phyloP scores from a whole-genome alignment of 2,888 invertebrate species.

The Dicyrtoma fusca region DNA sequence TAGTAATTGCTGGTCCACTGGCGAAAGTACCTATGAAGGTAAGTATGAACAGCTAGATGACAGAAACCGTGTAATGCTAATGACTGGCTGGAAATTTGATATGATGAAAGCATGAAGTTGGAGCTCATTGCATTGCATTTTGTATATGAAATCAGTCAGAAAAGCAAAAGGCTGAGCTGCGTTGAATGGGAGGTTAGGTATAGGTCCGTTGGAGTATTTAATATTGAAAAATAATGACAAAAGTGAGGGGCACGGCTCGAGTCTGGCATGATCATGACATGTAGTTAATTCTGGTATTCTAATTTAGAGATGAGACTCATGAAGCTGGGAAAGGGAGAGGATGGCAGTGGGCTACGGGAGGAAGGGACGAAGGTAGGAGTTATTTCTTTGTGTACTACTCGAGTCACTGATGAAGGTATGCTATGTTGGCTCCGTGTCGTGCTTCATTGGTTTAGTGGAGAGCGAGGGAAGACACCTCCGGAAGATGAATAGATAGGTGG shows the following conservation, averaged over 20 bases:
- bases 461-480: neutral
- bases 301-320: neutral
- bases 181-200: neutral
- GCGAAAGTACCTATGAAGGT: no score
- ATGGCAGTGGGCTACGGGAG: neutral
- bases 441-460: neutral
- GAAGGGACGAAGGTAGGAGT: neutral
- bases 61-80: no score
- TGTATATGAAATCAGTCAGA: neutral
- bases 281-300: constrained; percentile 8
- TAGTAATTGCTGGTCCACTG: no score
- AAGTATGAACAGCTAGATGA: no score
- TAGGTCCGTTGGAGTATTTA: neutral
- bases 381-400: no score
- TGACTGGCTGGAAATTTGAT: no score
- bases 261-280: constrained; percentile 1
- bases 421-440: neutral
- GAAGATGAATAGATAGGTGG: constrained; percentile 29
- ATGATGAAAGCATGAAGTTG: no score
- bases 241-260: neutral
- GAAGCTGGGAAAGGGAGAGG: neutral
- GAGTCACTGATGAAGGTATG: no score
- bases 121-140: no score
- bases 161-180: constrained; percentile 1
- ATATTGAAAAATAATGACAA: constrained; percentile 4